Conservation (phyloP, 2,888 invertebrate genomes). For the Acrocera orbiculus region DNA sequence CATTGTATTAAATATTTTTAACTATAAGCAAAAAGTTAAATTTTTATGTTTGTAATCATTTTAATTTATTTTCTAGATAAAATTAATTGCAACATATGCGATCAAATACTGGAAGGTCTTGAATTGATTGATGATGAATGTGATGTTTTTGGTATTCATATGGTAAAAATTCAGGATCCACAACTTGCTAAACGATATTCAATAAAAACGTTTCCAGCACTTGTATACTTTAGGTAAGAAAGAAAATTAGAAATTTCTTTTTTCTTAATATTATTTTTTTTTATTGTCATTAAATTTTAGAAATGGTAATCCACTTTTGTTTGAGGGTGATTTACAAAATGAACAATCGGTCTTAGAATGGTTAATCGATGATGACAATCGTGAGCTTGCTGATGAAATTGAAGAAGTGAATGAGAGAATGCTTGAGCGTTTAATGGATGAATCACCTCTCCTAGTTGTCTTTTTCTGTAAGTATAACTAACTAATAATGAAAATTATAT, state of each 20-base stretch:
- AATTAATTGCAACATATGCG: conserved; percentile 80
- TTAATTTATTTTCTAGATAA: conserved; percentile 44
- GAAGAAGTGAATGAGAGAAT: conserved; percentile 82
- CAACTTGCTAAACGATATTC: conserved; percentile 83
- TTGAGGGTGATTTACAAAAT: conserved; percentile 82
- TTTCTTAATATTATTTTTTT: not conserved
- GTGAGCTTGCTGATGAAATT: conserved; percentile 84
- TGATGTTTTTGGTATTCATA: conserved; percentile 80
- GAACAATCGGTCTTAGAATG: conserved; percentile 84
- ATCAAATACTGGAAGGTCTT: conserved; percentile 70
- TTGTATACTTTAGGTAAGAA: conserved; percentile 68
- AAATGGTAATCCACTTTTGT: conserved; percentile 74
- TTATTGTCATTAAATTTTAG: conserved; percentile 27
- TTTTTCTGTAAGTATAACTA: conserved; percentile 61
- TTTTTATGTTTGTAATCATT: not conserved
- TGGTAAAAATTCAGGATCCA: conserved; percentile 85
- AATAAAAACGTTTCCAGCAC: conserved; percentile 83
- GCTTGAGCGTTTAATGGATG: conserved; percentile 66
- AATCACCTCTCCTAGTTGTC: conserved; percentile 74
- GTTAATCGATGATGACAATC: conserved; percentile 83
- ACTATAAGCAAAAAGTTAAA: not conserved
- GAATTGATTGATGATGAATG: conserved; percentile 84
- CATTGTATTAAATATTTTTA: too few relatives aligned
- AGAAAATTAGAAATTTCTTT: not conserved
- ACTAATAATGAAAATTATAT: not conserved